These are phyloP conservation scores for Drosophila mettleri DNA, from an alignment of 2,888 invertebrate species.

Conservation along the genomic window DNA sequence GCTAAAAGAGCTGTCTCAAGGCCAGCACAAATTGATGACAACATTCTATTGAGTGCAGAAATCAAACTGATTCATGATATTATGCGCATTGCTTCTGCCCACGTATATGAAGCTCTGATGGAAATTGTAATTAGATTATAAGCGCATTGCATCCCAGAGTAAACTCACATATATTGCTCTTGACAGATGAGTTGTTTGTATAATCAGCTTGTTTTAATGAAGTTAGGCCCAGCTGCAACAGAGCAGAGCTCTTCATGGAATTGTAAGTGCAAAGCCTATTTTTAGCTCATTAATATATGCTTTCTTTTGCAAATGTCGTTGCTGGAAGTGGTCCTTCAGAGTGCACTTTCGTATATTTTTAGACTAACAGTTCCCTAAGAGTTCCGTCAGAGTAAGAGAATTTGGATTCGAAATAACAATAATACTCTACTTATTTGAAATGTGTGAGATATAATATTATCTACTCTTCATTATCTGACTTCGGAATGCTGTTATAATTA, in stretches of 20 bases:
- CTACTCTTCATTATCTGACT: too few relatives aligned
- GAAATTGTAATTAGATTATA: constrained; percentile 2
- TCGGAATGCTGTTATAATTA: too few relatives aligned
- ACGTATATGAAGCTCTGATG: not conserved
- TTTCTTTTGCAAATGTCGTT: not conserved
- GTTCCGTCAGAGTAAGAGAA: too few relatives aligned
- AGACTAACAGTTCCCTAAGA: too few relatives aligned
- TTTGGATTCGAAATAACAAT: too few relatives aligned
- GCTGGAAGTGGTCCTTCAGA: too few relatives aligned
- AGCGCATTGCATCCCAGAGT: not conserved
- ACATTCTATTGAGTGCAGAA: not conserved
- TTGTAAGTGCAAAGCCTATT: not conserved
- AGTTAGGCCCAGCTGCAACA: not conserved
- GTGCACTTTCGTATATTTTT: too few relatives aligned
- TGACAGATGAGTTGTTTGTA: not conserved
- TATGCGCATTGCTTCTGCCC: not conserved
- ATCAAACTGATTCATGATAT: not conserved
- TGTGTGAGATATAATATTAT: too few relatives aligned
- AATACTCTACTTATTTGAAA: too few relatives aligned
- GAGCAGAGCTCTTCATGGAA: not conserved
- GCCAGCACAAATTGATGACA: not conserved
- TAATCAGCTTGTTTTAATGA: not conserved
- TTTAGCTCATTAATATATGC: not conserved
- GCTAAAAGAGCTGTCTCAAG: not conserved
- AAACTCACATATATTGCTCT: not conserved